Percentiles rank a stretch among this genome's conserved stretches.
Evolutionary conservation across 2,113 vertebrate genomes (phyloP).

Genomic region (Osmerus eperlanus): DNA sequence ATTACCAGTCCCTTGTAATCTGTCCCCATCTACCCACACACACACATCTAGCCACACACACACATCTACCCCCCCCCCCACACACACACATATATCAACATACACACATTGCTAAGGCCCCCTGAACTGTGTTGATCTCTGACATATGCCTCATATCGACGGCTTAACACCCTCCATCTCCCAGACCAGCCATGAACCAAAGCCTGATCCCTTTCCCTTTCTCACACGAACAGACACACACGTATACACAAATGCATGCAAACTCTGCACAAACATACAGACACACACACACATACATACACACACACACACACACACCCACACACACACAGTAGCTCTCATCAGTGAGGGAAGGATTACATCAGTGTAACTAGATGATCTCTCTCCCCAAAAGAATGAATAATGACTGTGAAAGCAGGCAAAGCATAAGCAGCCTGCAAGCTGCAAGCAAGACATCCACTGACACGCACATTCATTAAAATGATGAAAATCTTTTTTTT

Average conservation of each 20-base stretch:
- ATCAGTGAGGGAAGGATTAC: not conserved
- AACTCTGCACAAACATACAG: not conserved
- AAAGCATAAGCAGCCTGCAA: not conserved
- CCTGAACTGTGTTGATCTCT: conserved; percentile 45
- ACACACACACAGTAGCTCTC: not conserved
- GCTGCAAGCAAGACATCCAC: too few species aligned
- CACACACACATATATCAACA: too few species aligned
- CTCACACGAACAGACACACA: not conserved
- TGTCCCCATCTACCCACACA: conserved; percentile 37
- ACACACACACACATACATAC: not conserved
- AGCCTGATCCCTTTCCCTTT: conserved; percentile 12
- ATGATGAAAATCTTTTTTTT: too few species aligned
- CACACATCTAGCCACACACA: too few species aligned
- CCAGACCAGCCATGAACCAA: conserved; percentile 45
- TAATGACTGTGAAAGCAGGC: conserved; percentile 1
- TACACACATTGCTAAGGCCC: too few species aligned
- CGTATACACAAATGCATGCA: not conserved
- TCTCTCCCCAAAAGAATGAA: not conserved
- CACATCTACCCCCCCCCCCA: too few species aligned
- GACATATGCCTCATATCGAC: conserved; percentile 63
- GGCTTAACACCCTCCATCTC: conserved; percentile 59
- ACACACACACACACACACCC: not conserved
- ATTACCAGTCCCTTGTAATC: conserved; percentile 51
- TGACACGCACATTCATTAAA: too few species aligned
- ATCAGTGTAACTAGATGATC: conserved; percentile 1